Evolutionary conservation across 2,113 vertebrate species (phyloP).

Genomic region (Thamnophis sirtalis): DNA sequence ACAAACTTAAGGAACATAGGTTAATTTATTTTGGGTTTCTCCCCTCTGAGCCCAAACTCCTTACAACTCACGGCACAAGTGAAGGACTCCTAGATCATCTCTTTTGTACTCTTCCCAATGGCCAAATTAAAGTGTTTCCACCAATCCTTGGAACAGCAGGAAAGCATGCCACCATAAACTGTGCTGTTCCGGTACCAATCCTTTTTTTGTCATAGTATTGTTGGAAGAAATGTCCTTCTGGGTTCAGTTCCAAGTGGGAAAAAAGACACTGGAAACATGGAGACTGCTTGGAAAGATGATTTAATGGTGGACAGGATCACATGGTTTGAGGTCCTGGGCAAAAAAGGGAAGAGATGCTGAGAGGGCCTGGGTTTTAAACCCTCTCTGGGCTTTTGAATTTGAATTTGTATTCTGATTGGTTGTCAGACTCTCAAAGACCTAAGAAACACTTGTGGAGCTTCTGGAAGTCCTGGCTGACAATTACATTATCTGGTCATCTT

Average conservation of each 20-base stretch:
- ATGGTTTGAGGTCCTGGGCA: too few relatives aligned
- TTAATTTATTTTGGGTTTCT: neutral
- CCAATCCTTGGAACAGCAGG: neutral
- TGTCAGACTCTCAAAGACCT: too few relatives aligned
- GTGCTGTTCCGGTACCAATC: neutral
- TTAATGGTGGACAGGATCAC: too few relatives aligned
- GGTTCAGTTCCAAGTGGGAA: too few relatives aligned
- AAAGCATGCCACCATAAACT: neutral
- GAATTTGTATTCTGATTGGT: too few relatives aligned
- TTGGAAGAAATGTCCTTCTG: too few relatives aligned
- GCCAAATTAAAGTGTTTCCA: neutral
- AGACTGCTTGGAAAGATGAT: too few relatives aligned
- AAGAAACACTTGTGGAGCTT: neutral
- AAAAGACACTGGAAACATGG: too few relatives aligned
- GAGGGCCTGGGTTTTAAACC: too few relatives aligned
- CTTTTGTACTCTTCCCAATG: neutral
- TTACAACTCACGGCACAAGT: neutral
- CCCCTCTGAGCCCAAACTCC: neutral
- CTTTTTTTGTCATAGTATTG: neutral
- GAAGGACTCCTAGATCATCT: neutral
- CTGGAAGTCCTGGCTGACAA: neutral
- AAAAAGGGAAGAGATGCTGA: too few relatives aligned
- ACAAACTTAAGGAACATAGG: neutral
- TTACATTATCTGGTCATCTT: neutral
- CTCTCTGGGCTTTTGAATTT: too few relatives aligned